Conservation (phyloP, 2,888 invertebrate genomes). For the Mesorhabditis belari region DNA sequence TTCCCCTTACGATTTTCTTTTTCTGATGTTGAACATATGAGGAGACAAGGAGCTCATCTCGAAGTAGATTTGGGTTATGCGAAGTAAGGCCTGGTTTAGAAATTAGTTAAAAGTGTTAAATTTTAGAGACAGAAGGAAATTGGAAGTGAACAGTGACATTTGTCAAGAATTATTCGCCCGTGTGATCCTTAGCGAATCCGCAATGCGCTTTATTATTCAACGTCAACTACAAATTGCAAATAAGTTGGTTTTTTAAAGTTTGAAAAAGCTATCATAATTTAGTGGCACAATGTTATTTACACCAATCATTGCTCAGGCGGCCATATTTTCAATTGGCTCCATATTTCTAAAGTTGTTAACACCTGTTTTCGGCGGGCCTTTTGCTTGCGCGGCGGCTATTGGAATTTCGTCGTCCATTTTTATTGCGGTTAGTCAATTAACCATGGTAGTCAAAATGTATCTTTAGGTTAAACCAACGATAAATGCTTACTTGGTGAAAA, state of each 20-base stretch:
- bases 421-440: constrained; percentile 16
- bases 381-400: background rate
- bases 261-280: background rate
- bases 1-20: constrained; percentile 27
- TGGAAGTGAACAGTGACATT: constrained; percentile 24
- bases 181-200: constrained; percentile 31
- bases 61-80: constrained; percentile 32
- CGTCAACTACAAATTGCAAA: constrained; percentile 30
- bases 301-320: constrained; percentile 12
- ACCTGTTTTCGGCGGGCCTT: background rate
- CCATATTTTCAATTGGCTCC: constrained; percentile 19
- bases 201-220: constrained; percentile 27
- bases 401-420: constrained; percentile 10
- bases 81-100: constrained; percentile 13
- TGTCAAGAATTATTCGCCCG: constrained; percentile 31
- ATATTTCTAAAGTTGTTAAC: constrained; percentile 9
- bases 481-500: constrained; percentile 12
- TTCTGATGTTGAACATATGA: constrained; percentile 31
- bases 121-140: constrained; percentile 30
- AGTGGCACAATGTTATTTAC: background rate
- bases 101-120: background rate
- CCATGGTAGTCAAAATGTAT: background rate
- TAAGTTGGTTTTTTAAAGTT: constrained; percentile 11
- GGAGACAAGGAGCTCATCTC: constrained; percentile 27
- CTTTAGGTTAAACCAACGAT: constrained; percentile 4